Base-by-base conservation (phyloP, 2,888 invertebrate genomes). In the Unio delphinus region DNA sequence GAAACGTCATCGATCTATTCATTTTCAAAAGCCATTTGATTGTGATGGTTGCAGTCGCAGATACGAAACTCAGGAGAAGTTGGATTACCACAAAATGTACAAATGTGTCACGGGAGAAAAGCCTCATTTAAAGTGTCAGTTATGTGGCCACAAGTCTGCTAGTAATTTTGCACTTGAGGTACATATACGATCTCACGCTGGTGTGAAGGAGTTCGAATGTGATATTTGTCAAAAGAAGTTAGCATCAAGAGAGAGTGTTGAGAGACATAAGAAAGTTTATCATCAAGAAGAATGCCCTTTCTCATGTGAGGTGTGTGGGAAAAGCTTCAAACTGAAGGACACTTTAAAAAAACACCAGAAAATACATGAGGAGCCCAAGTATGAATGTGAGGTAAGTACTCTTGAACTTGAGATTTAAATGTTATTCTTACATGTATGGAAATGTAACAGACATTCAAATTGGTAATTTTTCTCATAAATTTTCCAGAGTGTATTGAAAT, bases 281-380 rank as follows among this genome's bases (percentile, higher is more conserved):
- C 77, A 77, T 55, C 60, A 67, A 55, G 70, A 75, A n/a, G 70
- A 65, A 18, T 69, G 68, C 6, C 73, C 73, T 0, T 73, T 57
- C 55, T 23, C 65, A 28, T 77, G 77, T 62, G 34, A 34, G 18
- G 30, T 59, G 28, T 77, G 77, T 62, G 65, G 60, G 1, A 71
- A 68, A 58, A 59, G 64, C 2, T 77, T 77, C 58, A 77, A 77
- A 55, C 69, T 68, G 5, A 71, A 70, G 61, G 77, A 77, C 55
- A 77, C 69, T 58, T 61, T 66, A 18, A 71, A 64, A 54, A 77
- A 75, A 63, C 77, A 77, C 30, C 11, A 55, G 55, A 77, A 73
- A 61, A 68, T 62, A 18, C 77, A 77, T 57, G 68, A 69, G 54
- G 72, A 66, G 30, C 75, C 72, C 4, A 69, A 73, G 60, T 75